phyloP scores from a whole-genome alignment of 2,113 vertebrate genomes.

The Poeciliopsis prolifica region DNA sequence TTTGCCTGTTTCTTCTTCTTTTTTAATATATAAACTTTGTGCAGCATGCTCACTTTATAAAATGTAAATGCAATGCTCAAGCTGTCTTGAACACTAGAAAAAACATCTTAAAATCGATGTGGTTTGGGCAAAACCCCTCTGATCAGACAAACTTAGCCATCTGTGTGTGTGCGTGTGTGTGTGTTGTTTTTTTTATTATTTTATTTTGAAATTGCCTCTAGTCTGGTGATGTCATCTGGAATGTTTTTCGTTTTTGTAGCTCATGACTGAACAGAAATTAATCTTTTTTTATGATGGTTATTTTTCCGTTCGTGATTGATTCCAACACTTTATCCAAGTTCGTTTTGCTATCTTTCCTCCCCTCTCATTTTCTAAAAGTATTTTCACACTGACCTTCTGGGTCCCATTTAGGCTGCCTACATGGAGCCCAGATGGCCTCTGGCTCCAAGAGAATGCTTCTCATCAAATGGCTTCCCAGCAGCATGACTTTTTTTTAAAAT shows the following conservation, averaged over 20 bases:
- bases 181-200: slow-evolving; percentile 17
- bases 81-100: slow-evolving; percentile 68
- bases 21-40: slow-evolving; percentile 69
- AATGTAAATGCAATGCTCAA: slow-evolving; percentile 74
- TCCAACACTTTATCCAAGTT: slow-evolving; percentile 7
- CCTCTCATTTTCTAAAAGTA: slow-evolving; percentile 7
- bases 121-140: slow-evolving; percentile 22
- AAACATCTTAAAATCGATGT: slow-evolving; percentile 6
- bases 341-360: background rate
- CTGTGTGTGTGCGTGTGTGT: background rate
- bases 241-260: slow-evolving; percentile 8
- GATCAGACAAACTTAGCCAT: slow-evolving; percentile 30
- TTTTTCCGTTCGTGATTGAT: slow-evolving; percentile 35
- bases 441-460: background rate
- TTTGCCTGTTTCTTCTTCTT: slow-evolving; percentile 59
- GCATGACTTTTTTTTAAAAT: slow-evolving; percentile 41
- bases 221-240: slow-evolving; percentile 25
- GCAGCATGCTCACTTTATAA: slow-evolving; percentile 77
- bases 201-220: slow-evolving; percentile 31
- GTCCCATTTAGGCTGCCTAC: slow-evolving; percentile 7
- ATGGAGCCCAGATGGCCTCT: slow-evolving; percentile 17
- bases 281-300: slow-evolving; percentile 38
- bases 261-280: slow-evolving; percentile 2
- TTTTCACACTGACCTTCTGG: slow-evolving; percentile 20
- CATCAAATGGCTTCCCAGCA: background rate